Evolutionary conservation across 2,113 vertebrate genomes (phyloP).

Genomic region (Spermophilus dauricus): DNA sequence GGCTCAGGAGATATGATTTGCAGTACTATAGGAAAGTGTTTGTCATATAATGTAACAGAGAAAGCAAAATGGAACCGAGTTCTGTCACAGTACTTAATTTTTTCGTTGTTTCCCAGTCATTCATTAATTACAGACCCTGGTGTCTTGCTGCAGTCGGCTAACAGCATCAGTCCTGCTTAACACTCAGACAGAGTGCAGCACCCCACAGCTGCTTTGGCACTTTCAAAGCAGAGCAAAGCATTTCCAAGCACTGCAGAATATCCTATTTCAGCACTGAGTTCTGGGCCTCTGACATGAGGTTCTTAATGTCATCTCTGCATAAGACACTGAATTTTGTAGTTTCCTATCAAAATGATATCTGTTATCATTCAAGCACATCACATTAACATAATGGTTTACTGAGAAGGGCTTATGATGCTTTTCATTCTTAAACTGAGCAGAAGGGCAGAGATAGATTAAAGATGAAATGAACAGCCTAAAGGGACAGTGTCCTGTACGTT

Average conservation of each 20-base stretch:
- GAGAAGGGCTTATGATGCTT: not conserved
- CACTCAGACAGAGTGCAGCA: not conserved
- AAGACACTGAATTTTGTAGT: not conserved
- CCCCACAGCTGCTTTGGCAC: not conserved
- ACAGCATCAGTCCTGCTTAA: not conserved
- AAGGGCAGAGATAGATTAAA: not conserved
- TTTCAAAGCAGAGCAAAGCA: not conserved
- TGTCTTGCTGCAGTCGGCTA: not conserved
- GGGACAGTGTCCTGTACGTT: fast-evolving
- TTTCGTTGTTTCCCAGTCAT: not conserved
- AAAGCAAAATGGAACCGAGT: slow-evolving; percentile 7
- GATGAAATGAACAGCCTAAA: not conserved
- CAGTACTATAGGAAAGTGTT: not conserved
- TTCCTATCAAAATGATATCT: not conserved
- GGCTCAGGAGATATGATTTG: not conserved
- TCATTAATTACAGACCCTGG: not conserved
- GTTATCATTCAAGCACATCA: not conserved
- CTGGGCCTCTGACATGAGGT: not conserved
- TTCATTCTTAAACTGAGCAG: not conserved
- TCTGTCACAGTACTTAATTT: slow-evolving; percentile 1
- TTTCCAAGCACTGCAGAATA: not conserved
- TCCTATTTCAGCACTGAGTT: not conserved
- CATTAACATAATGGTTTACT: not conserved
- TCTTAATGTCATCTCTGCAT: not conserved
- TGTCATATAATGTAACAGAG: slow-evolving; percentile 39